Evolutionary conservation across 2,797 vertebrate genomes (phyloP).

Genomic region (Sardinella longiceps): DNA sequence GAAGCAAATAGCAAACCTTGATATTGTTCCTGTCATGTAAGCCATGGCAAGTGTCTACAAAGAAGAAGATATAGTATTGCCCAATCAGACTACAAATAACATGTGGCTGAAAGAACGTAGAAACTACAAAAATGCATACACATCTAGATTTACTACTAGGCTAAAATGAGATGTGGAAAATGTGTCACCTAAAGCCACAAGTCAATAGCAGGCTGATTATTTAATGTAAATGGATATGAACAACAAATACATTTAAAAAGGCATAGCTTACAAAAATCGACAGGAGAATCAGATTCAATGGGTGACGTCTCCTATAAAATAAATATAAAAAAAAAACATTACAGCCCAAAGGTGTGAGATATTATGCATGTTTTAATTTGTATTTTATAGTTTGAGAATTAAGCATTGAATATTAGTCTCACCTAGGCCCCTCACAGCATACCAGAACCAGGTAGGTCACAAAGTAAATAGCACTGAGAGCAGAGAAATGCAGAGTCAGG

Average conservation of each 20-base stretch:
- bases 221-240: background rate
- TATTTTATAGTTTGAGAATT: background rate
- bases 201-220: background rate
- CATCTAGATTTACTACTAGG: background rate
- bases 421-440: constrained; percentile 92
- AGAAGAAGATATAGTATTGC: background rate
- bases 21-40: constrained; percentile 88
- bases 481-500: background rate
- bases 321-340: constrained; percentile 32
- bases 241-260: background rate
- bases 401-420: constrained; percentile 54
- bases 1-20: constrained; percentile 86
- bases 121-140: background rate
- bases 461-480: constrained; percentile 83
- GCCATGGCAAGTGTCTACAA: constrained; percentile 89
- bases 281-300: constrained; percentile 90
- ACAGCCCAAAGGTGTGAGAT: background rate
- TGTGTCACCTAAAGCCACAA: background rate
- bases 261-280: constrained; percentile 85
- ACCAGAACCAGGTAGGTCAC: constrained; percentile 83
- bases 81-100: background rate
- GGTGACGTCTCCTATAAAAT: constrained; percentile 89
- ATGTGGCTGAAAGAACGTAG: too few species aligned
- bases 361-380: background rate
- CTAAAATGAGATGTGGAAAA: background rate